These are phyloP conservation scores for Anarrhichthys ocellatus DNA, from an alignment of 2,113 vertebrate species.

Conservation along the genomic window DNA sequence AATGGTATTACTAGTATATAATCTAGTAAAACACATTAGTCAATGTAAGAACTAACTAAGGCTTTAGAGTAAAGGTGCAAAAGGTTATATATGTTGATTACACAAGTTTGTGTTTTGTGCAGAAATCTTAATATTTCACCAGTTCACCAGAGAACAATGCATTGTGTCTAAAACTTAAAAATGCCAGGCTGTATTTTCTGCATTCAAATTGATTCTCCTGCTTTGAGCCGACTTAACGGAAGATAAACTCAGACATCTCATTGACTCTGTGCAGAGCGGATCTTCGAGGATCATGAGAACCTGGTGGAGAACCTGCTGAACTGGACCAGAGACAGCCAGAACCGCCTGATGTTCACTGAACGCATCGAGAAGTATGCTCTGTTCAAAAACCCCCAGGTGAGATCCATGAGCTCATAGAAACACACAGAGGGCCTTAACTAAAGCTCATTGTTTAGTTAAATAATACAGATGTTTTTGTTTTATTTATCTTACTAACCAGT, in stretches of 20 bases:
- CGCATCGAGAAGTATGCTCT: conserved; percentile 97
- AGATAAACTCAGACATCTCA: neutral
- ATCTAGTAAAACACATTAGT: neutral
- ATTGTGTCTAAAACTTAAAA: too few relatives aligned
- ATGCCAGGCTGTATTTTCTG: neutral
- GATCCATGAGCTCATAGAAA: accelerated
- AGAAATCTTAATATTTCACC: neutral
- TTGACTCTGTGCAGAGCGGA: conserved; percentile 85
- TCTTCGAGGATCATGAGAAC: conserved; percentile 99
- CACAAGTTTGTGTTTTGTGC: neutral
- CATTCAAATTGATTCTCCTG: neutral
- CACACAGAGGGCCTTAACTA: neutral
- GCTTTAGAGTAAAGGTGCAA: neutral
- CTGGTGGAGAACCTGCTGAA: conserved; percentile 98
- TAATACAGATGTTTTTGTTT: neutral
- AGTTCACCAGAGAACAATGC: too few relatives aligned
- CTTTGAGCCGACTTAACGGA: neutral
- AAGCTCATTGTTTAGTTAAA: neutral
- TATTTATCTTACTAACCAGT: neutral
- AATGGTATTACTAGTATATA: neutral
- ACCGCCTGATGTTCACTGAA: conserved; percentile 96
- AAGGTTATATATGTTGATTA: neutral
- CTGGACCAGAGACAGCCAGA: conserved; percentile 98
- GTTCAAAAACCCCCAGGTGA: conserved; percentile 98
- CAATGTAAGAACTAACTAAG: too few relatives aligned